These are phyloP conservation scores for Prolemur simus DNA, from an alignment of 2,113 vertebrate species.

Conservation along the genomic window DNA sequence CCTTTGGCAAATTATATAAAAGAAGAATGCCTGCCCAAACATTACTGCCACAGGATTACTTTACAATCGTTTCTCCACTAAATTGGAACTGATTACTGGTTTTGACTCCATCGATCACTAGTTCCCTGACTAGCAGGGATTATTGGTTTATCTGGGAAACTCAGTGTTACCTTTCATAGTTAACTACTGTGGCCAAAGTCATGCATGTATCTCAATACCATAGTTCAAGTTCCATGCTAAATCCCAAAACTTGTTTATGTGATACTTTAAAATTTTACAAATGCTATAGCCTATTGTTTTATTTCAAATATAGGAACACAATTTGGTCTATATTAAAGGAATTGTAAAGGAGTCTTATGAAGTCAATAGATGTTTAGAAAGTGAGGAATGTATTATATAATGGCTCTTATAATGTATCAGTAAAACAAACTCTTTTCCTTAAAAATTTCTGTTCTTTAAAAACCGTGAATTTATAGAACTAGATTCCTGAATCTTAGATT, in stretches of 20 bases:
- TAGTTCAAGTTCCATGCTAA: not conserved
- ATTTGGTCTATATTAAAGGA: not conserved
- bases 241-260: not conserved
- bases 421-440: not conserved
- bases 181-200: not conserved
- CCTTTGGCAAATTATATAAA: not conserved
- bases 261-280: not conserved
- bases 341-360: not conserved
- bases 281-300: not conserved
- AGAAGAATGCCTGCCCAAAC: not conserved
- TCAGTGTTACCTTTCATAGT: not conserved
- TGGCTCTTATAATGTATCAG: not conserved
- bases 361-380: not conserved
- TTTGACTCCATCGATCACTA: not conserved
- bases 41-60: not conserved
- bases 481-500: not conserved
- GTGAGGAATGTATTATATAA: not conserved
- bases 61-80: not conserved
- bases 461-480: not conserved
- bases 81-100: not conserved
- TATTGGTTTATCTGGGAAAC: not conserved
- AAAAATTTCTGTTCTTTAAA: not conserved
- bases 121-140: not conserved
- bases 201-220: not conserved
- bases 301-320: not conserved